Evolutionary conservation across 1,140 invertebrate genomes (phyloP), one percentile per base, ranked within the genome.

Genomic region (Thaumetopoea pityocampa): DNA sequence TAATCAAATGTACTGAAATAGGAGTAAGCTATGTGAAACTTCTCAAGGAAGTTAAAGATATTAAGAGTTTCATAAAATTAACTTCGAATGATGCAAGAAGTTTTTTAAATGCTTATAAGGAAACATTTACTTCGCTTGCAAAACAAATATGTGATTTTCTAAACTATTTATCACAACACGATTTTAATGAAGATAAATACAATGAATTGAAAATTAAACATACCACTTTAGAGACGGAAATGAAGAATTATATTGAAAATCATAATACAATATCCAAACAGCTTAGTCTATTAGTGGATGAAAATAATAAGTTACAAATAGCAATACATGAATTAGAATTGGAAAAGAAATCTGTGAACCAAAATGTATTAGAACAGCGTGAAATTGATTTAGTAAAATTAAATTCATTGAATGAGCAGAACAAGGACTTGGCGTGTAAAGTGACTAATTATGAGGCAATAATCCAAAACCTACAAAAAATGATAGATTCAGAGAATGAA

Each of bases 201-300:
- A 30, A 62, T 29, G 43, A 71, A 2, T 38, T 77, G 5, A 46
- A 65, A 52, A 14, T 48, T 6, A 52, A 49, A 49, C 51, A 64
- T 42, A 26, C 5, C 3, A 32, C 24, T 10, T 62, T 70, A 45
- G 47, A 65, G 49, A 57, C 49, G 14, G 53, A 64, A 36, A 16
- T 57, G 15, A 18, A 38, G 45, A 52, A 48, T 27, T 14, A 34
- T 34, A 45, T 30, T 10, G 51, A 57, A 24, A 42, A 56, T 43
- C 30, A 63, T 34, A 28, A 53, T 36, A 30, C 17, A 18, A 14
- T 45, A n/a, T 17, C 20, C 9, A 44, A 41, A 32, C 55, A 59
- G 35, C 37, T 67, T 45, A 41, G 48, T 37, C 26, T 29, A 12
- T 18, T 59, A 32, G 36, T 46, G 32, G 35, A 52, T 5, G 53